Percentiles rank a stretch among this genome's conserved stretches.
phyloP scores from a whole-genome alignment of 2,113 vertebrate species.

The Podarcis raffonei region DNA sequence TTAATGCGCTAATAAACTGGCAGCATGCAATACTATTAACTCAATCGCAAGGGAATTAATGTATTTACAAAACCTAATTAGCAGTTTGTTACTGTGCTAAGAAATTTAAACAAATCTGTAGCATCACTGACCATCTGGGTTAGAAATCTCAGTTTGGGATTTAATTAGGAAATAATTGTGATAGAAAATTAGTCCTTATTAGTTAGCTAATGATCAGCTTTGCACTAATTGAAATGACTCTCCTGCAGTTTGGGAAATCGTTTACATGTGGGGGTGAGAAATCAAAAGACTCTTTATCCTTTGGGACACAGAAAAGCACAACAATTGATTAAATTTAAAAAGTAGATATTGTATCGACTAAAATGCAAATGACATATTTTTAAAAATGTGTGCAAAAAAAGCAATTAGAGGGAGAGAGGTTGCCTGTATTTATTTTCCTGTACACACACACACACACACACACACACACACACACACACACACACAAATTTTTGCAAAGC shows the following conservation, averaged over 20 bases:
- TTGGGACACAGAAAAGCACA: slow-evolving; percentile 30
- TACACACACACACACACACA: not conserved
- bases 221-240: slow-evolving; percentile 79
- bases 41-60: slow-evolving; percentile 74
- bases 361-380: slow-evolving; percentile 43
- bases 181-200: slow-evolving; percentile 79
- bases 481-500: not conserved
- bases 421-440: not conserved
- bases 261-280: slow-evolving; percentile 59
- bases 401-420: slow-evolving; percentile 27
- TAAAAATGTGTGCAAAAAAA: not conserved
- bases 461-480: too few relatives aligned
- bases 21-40: slow-evolving; percentile 79
- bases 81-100: slow-evolving; percentile 82
- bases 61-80: slow-evolving; percentile 86
- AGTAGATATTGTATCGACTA: slow-evolving; percentile 32
- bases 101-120: slow-evolving; percentile 84
- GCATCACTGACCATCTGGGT: slow-evolving; percentile 81
- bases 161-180: slow-evolving; percentile 84
- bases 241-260: slow-evolving; percentile 60
- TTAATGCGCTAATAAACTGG: slow-evolving; percentile 83
- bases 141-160: slow-evolving; percentile 78
- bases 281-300: slow-evolving; percentile 61
- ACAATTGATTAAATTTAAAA: slow-evolving; percentile 37
- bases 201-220: slow-evolving; percentile 77